Evolutionary conservation across 35 echinoderm and acorn worm genomes (phyloP).

Genomic region (Diadema setosum): DNA sequence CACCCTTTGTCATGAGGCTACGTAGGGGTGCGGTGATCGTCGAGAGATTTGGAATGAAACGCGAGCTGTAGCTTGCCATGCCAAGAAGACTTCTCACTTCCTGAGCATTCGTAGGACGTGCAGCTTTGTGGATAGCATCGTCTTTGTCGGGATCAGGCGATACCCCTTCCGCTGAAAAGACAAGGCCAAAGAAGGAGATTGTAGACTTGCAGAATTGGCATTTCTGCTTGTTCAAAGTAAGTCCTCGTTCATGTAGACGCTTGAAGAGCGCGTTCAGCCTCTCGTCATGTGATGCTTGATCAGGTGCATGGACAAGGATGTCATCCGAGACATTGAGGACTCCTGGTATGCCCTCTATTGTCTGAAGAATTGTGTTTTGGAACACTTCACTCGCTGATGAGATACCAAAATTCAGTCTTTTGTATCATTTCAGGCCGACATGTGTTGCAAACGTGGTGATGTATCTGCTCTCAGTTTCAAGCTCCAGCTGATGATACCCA

Average conservation of each 20-base stretch:
- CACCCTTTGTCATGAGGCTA: constrained; percentile 16
- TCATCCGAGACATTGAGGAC: constrained; percentile 67
- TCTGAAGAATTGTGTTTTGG: constrained; percentile 57
- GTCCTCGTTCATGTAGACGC: constrained; percentile 19
- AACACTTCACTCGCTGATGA: constrained; percentile 45
- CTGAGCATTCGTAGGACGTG: constrained; percentile 13
- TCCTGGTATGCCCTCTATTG: constrained; percentile 39
- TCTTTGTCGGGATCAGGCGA: constrained; percentile 69
- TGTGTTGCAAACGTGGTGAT: constrained; percentile 70
- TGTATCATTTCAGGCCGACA: constrained; percentile 54
- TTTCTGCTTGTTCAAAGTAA: constrained; percentile 56
- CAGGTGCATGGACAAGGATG: constrained; percentile 33
- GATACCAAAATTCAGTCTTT: constrained; percentile 65
- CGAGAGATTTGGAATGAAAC: constrained; percentile 46
- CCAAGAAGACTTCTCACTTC: constrained; percentile 79
- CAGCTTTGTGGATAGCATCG: constrained; percentile 22
- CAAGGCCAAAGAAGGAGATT: constrained; percentile 49
- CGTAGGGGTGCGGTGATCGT: constrained; percentile 51
- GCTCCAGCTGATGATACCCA: constrained; percentile 72
- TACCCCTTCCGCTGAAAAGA: constrained; percentile 41
- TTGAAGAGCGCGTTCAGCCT: constrained; percentile 34
- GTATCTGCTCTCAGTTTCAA: constrained; percentile 46
- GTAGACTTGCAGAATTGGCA: constrained; percentile 52
- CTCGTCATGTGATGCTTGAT: constrained; percentile 33
- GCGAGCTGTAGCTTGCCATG: constrained; percentile 49